Base-by-base conservation (phyloP, 2,888 invertebrate genomes). In the Norana najaformis region DNA sequence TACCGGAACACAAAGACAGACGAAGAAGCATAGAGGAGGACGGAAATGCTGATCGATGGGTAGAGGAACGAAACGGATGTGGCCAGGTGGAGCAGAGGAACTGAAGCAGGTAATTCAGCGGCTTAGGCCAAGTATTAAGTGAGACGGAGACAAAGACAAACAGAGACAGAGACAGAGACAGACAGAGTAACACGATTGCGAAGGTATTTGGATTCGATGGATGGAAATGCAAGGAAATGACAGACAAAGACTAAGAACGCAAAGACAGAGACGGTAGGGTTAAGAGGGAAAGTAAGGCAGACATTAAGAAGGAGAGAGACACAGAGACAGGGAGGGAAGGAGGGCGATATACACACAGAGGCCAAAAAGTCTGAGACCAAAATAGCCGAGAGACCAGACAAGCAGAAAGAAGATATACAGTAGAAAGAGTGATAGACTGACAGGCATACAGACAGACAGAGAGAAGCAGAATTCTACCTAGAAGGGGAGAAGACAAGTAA, bases 81-180 rank as follows among this genome's bases (percentile, higher is more conserved):
- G 85, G 30, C 36, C 36, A 85, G 36, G 85, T 36, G 85, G 85
- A 36, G 85, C 69, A 69, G 85, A 85, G 30, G 85, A 85, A 14
- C 36, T 36, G 85, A 37, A 85, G 85, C 36, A 85, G 85, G 85
- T 85, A 16, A 69, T 30, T 30, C 35, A 36, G 36, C 35, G 37
- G 8, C 23, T 34, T 35, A 35, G 37, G 85, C 37, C 34, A n/a
- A 6, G 85, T 36, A 85, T 69, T 69, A n/a, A 85, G 16, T 23
- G 85, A 36, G 30, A 30, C 18, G 35, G 11, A 83, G 18, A 83
- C 30, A 83, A 83, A 35, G 18, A 83, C 5, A 20, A 6, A 18
- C 35, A 85, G 1, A 85, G 85, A 85, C 18, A 83, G 35, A 83
- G 5, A 83, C 16, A 34, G n/a, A 83, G 34, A 83, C 83, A 83